Evolutionary conservation across 2,797 vertebrate genomes (phyloP), one percentile per base, ranked within the genome.

Genomic region (Notoglanidium macrostoma): DNA sequence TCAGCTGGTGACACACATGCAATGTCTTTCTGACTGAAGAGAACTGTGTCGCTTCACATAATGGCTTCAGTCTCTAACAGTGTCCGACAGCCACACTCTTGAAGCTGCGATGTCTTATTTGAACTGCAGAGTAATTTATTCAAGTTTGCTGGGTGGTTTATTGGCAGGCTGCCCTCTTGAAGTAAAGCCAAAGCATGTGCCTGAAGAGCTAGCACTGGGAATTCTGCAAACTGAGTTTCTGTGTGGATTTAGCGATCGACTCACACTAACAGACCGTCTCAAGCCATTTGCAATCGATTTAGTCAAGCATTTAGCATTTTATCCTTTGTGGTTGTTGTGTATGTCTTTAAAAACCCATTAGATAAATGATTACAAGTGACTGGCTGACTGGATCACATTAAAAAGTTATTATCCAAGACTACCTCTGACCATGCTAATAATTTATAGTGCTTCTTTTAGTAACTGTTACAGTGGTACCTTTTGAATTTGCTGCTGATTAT

Each of bases 151-250:
- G 92, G 94, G 94, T 94, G 92, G 92, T 93, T 92, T 92, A 86
- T 90, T 95, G 95, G 95, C 94, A 74, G 92, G 67, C 81, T 85
- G 89, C 94, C 93, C 70, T 76, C 87, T 81, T 89, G 90, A 85
- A 80, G 73, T 40, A 65, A 90, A 93, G 94, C 94, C 94, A 95
- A 92, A 90, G 89, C 92, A 93, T 95, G 94, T 94, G 93, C 94
- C 92, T 94, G 92, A 93, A 93, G 91, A 93, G 92, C 90, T 88
- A 87, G 87, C 82, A 73, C 68, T 86, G 77, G 80, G 70, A 85
- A 87, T 85, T 86, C 80, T 86, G 87, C 73, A 87, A 88, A 88
- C 82, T 61, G 40, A 55, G 67, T 70, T 88, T 89, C 63, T 87
- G 83, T 85, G 80, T 89, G 83, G 92, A 84, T 88, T 85, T 84